These are phyloP conservation scores for Cladorhizidae sp. DNA, from an alignment of 37 sponge, comb jelly and placozoan species.

Conservation along the genomic window DNA sequence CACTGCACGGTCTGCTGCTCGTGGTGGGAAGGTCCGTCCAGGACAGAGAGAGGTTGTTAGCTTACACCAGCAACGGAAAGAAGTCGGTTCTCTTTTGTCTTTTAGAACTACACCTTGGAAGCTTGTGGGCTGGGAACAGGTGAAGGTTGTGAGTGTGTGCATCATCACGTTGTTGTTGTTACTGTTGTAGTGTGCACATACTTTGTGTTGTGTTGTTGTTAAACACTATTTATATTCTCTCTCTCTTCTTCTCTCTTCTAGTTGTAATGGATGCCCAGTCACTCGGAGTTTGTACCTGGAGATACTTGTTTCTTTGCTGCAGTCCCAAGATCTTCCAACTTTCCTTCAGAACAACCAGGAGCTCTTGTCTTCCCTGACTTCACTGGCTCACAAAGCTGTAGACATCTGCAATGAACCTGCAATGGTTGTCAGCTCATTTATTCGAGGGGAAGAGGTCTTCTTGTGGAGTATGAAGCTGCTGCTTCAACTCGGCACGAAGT, in stretches of 20 bases:
- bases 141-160: neutral
- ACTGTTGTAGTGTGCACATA: neutral
- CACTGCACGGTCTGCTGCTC: slow-evolving; percentile 41
- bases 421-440: too few species aligned
- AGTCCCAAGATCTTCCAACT: neutral
- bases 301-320: neutral
- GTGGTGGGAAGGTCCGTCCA: slow-evolving; percentile 5
- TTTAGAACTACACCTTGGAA: neutral
- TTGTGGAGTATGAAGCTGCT: too few species aligned
- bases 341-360: neutral
- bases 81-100: neutral
- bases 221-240: too few species aligned
- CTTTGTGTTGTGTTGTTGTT: neutral
- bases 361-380: neutral
- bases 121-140: neutral
- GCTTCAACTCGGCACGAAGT: too few species aligned
- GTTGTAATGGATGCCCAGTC: slow-evolving; percentile 7
- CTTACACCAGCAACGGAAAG: too few species aligned
- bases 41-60: slow-evolving; percentile 2
- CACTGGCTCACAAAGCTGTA: neutral
- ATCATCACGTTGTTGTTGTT: neutral
- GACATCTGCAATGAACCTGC: too few species aligned
- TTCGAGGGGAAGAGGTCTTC: too few species aligned
- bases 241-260: neutral
- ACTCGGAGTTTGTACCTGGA: slow-evolving; percentile 11